These are phyloP conservation scores for Metopolophium dirhodum DNA, from an alignment of 1,140 invertebrate genomes.

Conservation along the genomic window DNA sequence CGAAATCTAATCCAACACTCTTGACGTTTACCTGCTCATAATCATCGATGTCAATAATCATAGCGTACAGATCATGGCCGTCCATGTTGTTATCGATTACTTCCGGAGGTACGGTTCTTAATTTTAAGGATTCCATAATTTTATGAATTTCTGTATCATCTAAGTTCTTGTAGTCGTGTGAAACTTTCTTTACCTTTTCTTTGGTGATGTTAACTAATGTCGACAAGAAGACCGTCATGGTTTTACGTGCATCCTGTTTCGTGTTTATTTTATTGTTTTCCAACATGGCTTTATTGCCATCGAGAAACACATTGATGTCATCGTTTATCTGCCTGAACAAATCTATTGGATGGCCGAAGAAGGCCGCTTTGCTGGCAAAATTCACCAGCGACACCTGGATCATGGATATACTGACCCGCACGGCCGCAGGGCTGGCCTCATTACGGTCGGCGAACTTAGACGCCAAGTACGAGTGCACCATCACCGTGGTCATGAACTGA, in stretches of 20 bases:
- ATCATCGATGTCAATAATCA: not conserved
- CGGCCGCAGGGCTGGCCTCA: rapidly evolving
- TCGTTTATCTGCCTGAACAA: not conserved
- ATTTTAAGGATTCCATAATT: too few relatives aligned
- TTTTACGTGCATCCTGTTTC: too few relatives aligned
- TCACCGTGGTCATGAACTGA: not conserved
- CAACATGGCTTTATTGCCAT: rapidly evolving
- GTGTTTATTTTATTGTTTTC: too few relatives aligned
- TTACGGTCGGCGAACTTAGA: rapidly evolving
- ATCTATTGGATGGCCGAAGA: not conserved
- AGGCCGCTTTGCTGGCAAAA: not conserved
- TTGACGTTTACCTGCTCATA: not conserved
- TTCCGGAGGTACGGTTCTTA: rapidly evolving
- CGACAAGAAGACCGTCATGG: too few relatives aligned
- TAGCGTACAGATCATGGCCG: not conserved
- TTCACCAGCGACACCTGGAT: not conserved
- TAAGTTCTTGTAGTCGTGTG: too few relatives aligned
- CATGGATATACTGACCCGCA: not conserved
- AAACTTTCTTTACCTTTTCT: too few relatives aligned
- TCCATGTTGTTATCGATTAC: not conserved
- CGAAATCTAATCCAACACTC: not conserved
- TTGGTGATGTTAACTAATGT: too few relatives aligned
- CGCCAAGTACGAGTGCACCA: not conserved
- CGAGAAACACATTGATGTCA: not conserved
- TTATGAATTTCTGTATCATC: too few relatives aligned